Evolutionary conservation across 2,888 invertebrate genomes (phyloP).

Genomic region (Sesia apiformis): DNA sequence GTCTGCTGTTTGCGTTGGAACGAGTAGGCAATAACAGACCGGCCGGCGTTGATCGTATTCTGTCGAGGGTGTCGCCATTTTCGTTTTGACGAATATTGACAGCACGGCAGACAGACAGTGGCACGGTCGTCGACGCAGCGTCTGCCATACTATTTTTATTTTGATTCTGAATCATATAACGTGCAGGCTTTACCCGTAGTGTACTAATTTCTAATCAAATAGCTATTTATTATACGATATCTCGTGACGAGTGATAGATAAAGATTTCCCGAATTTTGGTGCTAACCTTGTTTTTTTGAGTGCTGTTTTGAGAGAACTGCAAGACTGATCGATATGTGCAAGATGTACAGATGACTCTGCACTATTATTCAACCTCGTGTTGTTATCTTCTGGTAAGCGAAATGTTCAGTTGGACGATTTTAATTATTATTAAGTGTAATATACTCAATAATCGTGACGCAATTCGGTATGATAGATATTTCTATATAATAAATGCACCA

Average conservation of each 20-base stretch:
- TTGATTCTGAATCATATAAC: constrained; percentile 67
- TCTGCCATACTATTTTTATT: constrained; percentile 71
- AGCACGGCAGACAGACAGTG: constrained; percentile 75
- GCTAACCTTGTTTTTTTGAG: constrained; percentile 68
- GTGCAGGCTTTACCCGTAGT: constrained; percentile 32
- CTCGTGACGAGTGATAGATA: constrained; percentile 47
- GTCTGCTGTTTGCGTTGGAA: constrained; percentile 23
- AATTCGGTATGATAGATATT: constrained; percentile 19
- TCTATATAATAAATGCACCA: constrained; percentile 13
- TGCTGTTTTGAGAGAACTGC: constrained; percentile 71
- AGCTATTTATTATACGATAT: constrained; percentile 32
- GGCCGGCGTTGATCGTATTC: constrained; percentile 68
- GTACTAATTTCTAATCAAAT: constrained; percentile 41
- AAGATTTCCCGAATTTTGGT: constrained; percentile 49
- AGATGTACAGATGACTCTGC: constrained; percentile 72
- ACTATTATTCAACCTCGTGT: constrained; percentile 38
- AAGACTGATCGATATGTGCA: constrained; percentile 74
- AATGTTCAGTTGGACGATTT: constrained; percentile 9
- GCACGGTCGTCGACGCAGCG: constrained; percentile 69
- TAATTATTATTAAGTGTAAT: constrained; percentile 12
- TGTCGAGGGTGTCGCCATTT: constrained; percentile 81
- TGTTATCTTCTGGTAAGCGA: constrained; percentile 57
- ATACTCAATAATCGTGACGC: constrained; percentile 15
- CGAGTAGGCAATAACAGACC: constrained; percentile 36
- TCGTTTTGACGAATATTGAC: constrained; percentile 84